Conservation (phyloP, 2,113 vertebrate genomes). For the Hippocampus comes region DNA sequence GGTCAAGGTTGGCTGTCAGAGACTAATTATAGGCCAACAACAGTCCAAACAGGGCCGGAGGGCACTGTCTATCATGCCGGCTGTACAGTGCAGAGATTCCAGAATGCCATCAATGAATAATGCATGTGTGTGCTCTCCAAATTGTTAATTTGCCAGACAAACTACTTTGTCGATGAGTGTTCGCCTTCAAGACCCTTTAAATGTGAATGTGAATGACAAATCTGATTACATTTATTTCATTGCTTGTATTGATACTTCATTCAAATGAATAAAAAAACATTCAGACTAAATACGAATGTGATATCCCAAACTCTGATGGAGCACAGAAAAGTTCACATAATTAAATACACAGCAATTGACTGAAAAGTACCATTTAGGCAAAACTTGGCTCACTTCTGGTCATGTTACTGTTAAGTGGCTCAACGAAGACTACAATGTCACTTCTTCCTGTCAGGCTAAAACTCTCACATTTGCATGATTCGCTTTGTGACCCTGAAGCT, state of each 20-base stretch:
- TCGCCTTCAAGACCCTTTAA: not conserved
- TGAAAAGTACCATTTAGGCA: not conserved
- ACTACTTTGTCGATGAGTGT: not conserved
- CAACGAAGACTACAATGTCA: too few relatives aligned
- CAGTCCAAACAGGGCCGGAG: slow-evolving; percentile 27
- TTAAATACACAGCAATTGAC: not conserved
- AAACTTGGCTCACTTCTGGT: not conserved
- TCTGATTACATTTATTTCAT: not conserved
- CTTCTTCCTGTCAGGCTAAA: too few relatives aligned
- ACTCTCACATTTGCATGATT: too few relatives aligned
- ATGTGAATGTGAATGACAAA: slow-evolving; percentile 13
- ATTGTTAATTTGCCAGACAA: not conserved
- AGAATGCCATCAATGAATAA: not conserved
- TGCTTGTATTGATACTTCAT: not conserved
- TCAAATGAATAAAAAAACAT: not conserved
- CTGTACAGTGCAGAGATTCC: slow-evolving; percentile 17
- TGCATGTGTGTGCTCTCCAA: slow-evolving; percentile 1
- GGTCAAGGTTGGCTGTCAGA: slow-evolving; percentile 48
- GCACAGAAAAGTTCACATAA: not conserved
- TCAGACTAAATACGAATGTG: not conserved
- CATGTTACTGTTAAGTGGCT: not conserved
- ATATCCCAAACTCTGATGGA: not conserved
- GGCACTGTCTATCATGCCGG: slow-evolving; percentile 18
- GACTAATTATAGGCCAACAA: slow-evolving; percentile 49
- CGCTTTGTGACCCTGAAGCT: not conserved